Evolutionary conservation across 2,113 vertebrate genomes (phyloP), one percentile per base, ranked within the genome.

Genomic region (Orcinus orca): DNA sequence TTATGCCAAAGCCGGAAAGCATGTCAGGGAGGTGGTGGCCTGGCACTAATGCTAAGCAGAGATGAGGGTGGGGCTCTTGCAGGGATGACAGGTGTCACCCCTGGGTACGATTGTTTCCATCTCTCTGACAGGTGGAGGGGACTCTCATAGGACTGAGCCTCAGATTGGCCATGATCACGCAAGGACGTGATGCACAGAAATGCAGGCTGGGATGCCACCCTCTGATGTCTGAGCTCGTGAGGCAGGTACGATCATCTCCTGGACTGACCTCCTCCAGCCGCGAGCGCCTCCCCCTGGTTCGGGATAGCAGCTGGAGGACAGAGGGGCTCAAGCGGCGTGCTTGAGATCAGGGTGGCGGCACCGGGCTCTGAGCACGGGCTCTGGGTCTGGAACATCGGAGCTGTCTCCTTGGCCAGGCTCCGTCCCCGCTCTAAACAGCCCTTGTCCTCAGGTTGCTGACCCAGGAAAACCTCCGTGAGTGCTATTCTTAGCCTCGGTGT

Each of bases 171-270:
- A 1, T 2, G 25, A 2, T 0, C 10, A 36, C 8, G 3, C 31
- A n/a, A 23, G 50, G 26, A 1, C 0, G 0, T 1, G 0, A 2
- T 1, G 15, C 18, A 2, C 5, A 18, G 41, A n/a, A 14, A 50
- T 0, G 18, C 31, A 5, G 10, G 25, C 74, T 6, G 23, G 31
- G 71, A 0, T 1, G 15, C 18, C 3, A 0, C 89, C 41, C 20
- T 58, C 29, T 6, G 50, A 14, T 0, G 25, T 47, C 58, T 1
- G 3, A 1, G 33, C 67, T 6, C 2, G 3, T 0, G 23, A 12
- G 74, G 81, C 25, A 83, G 62, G 68, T 23, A 4, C 0, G 7
- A 1, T 4, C 26, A 17, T 10, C 83, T 41, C 31, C 9, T 2
- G 58, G 47, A 17, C 9, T 10, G 55, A 58, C 81, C 76, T 38